Percentiles rank a stretch among this genome's conserved stretches.
phyloP scores from a whole-genome alignment of 2,888 invertebrate species.

The Campaea margaritaria region DNA sequence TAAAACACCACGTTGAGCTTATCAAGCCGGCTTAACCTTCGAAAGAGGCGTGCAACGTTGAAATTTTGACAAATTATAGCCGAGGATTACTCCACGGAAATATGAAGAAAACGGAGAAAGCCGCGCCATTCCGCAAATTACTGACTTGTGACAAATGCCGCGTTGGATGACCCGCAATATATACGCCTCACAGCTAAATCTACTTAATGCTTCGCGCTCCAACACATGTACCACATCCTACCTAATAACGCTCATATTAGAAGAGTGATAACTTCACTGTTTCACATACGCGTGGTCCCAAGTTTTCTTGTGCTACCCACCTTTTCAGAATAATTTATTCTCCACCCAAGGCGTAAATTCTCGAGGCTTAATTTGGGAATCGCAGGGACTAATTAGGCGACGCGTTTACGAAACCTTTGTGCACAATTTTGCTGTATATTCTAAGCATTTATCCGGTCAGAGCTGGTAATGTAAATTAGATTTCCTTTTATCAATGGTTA shows the following conservation, averaged over 20 bases:
- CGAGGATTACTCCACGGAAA: constrained; percentile 68
- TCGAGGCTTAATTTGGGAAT: constrained; percentile 34
- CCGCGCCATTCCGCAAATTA: constrained; percentile 70
- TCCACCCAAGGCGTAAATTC: constrained; percentile 31
- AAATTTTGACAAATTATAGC: constrained; percentile 76
- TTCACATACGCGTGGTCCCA: constrained; percentile 26
- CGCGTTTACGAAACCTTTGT: constrained; percentile 12
- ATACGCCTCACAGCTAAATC: constrained; percentile 28
- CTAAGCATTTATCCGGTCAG: constrained; percentile 12
- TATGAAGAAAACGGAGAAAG: constrained; percentile 65
- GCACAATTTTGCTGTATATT: constrained; percentile 14
- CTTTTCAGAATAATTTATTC: constrained; percentile 39
- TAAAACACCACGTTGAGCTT: constrained; percentile 62
- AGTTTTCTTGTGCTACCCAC: constrained; percentile 24
- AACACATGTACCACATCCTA: constrained; percentile 16
- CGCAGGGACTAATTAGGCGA: constrained; percentile 37
- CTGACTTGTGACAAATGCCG: constrained; percentile 68
- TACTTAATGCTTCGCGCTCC: constrained; percentile 21
- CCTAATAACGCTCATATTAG: constrained; percentile 23
- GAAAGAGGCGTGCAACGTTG: constrained; percentile 55
- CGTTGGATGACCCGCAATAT: constrained; percentile 64
- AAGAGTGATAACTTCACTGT: constrained; percentile 38
- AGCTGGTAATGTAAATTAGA: constrained; percentile 3
- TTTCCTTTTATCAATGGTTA: background rate
- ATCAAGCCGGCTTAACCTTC: constrained; percentile 59